A percentile compares a stretch with the other conserved stretches of the same genome.
Evolutionary conservation across 2,113 vertebrate genomes (phyloP).

Genomic region (Fukomys damarensis): DNA sequence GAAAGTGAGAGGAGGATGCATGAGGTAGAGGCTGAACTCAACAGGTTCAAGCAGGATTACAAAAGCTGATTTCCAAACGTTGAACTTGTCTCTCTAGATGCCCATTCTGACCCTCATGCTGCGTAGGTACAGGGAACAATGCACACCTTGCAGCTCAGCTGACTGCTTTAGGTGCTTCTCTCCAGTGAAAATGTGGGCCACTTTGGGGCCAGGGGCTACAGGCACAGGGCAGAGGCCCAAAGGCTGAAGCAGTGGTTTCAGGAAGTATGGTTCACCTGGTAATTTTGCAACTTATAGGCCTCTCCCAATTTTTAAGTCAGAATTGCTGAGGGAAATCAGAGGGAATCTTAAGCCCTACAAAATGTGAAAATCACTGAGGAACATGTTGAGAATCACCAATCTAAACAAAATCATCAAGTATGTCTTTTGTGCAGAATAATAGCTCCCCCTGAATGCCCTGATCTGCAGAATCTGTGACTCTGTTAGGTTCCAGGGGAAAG

Average conservation of each 20-base stretch:
- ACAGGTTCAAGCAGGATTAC: background rate
- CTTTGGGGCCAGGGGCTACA: background rate
- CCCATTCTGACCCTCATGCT: too few species aligned
- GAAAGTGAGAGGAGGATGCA: background rate
- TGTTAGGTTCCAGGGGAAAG: background rate
- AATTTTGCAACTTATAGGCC: background rate
- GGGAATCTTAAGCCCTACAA: background rate
- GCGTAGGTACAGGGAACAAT: accelerated
- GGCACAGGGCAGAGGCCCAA: background rate
- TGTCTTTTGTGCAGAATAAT: background rate
- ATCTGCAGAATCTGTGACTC: background rate
- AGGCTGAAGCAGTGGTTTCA: background rate
- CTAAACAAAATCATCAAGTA: background rate
- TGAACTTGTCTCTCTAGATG: background rate
- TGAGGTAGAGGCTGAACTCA: background rate
- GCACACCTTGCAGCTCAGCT: accelerated
- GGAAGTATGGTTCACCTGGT: background rate
- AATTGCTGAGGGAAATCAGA: background rate
- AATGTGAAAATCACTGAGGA: background rate
- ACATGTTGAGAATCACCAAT: background rate
- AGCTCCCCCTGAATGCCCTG: background rate
- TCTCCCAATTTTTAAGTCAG: background rate
- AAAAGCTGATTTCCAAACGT: background rate
- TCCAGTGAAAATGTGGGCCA: background rate
- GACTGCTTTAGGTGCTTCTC: background rate